These are phyloP conservation scores for Neodiprion virginianus DNA, from an alignment of 1,140 invertebrate species.

Conservation along the genomic window DNA sequence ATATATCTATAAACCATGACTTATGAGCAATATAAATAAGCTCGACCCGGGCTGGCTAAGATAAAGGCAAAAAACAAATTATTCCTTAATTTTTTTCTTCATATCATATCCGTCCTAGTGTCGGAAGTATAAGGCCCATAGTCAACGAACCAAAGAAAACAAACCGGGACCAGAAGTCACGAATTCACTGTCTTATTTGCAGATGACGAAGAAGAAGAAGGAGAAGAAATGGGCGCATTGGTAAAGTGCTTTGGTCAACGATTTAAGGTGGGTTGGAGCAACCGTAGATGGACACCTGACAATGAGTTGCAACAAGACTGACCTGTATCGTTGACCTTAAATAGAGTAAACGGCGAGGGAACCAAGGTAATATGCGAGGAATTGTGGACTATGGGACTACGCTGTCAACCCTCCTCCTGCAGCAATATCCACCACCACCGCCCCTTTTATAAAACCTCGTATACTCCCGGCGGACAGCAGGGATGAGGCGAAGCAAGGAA, in stretches of 20 bases:
- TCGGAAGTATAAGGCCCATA: too few species aligned
- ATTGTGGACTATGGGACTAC: constrained; percentile 6
- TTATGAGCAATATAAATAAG: too few species aligned
- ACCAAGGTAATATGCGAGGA: constrained; percentile 3
- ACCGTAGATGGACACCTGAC: neutral
- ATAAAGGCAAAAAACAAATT: too few species aligned
- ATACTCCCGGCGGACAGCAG: neutral
- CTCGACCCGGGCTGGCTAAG: too few species aligned
- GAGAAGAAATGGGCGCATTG: too few species aligned
- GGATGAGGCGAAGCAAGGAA: neutral
- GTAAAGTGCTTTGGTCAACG: neutral
- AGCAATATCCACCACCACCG: neutral
- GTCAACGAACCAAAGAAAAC: too few species aligned
- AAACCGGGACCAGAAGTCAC: too few species aligned
- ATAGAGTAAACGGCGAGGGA: neutral
- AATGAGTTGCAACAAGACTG: neutral
- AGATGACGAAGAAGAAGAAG: too few species aligned
- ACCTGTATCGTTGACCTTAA: neutral
- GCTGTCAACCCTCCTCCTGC: neutral
- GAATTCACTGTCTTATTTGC: too few species aligned
- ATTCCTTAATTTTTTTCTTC: too few species aligned
- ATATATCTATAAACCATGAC: too few species aligned
- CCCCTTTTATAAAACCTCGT: constrained; percentile 1
- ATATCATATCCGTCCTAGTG: too few species aligned
- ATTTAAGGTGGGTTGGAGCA: neutral